A percentile compares a stretch with the other conserved stretches of the same genome.
Conservation (phyloP, 1,140 invertebrate species). For the Asobara japonica region DNA sequence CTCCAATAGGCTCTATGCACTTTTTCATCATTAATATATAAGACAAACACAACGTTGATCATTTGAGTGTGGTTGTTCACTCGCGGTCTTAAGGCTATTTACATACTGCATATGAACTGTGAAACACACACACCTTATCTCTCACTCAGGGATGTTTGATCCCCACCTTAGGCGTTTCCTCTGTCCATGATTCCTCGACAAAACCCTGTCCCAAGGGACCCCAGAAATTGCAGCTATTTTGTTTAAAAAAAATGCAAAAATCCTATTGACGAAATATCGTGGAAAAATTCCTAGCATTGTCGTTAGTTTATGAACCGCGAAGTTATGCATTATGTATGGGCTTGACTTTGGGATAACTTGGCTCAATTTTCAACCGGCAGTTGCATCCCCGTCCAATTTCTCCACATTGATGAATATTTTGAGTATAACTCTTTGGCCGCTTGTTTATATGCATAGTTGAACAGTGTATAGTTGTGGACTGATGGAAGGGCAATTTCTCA, state of each 20-base stretch:
- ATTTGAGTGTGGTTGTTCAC: neutral
- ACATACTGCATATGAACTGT: no score
- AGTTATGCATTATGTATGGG: constrained; percentile 64
- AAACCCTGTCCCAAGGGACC: neutral
- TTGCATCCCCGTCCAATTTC: neutral
- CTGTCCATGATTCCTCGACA: neutral
- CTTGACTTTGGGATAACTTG: constrained; percentile 19
- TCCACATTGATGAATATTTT: neutral
- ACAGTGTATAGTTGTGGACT: constrained; percentile 40
- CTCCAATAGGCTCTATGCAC: constrained; percentile 28
- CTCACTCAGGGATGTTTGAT: no score
- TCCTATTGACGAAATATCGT: constrained; percentile 4
- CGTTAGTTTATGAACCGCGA: constrained; percentile 58
- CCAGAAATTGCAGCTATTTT: neutral
- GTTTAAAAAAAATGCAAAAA: neutral
- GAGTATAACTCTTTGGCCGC: constrained; percentile 18
- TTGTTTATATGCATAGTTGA: constrained; percentile 10
- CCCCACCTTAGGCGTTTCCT: no score
- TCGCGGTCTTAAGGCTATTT: no score
- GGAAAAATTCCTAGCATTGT: neutral
- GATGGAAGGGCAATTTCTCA: constrained; percentile 57
- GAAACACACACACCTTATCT: no score
- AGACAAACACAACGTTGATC: constrained; percentile 19
- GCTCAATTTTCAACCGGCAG: constrained; percentile 27
- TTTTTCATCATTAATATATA: constrained; percentile 40